phyloP scores from a whole-genome alignment of 2,113 vertebrate genomes.

The Dermatemys mawii region DNA sequence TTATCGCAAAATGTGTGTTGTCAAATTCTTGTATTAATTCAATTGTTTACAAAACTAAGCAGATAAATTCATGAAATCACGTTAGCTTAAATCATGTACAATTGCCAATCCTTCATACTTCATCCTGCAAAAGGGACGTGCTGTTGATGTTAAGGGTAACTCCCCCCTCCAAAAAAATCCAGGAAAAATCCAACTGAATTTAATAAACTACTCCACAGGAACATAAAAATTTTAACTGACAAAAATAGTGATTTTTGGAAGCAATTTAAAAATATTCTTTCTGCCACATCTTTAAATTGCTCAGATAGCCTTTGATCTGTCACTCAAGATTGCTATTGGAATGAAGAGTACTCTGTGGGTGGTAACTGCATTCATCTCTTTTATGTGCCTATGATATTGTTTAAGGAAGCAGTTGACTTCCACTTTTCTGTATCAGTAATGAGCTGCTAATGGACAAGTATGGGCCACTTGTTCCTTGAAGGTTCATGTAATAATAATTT shows the following conservation, averaged over 20 bases:
- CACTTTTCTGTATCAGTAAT: neutral
- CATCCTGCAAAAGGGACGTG: neutral
- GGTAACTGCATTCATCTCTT: neutral
- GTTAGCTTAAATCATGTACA: neutral
- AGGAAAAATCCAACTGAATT: neutral
- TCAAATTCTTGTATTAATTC: too few species aligned
- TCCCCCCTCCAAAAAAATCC: neutral
- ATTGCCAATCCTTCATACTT: neutral
- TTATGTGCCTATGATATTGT: neutral
- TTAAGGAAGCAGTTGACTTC: neutral
- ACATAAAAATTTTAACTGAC: neutral
- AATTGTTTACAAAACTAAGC: too few species aligned
- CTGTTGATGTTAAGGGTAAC: neutral
- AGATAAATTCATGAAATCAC: too few species aligned
- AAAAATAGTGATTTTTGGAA: neutral
- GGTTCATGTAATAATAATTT: neutral
- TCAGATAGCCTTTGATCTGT: neutral
- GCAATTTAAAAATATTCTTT: neutral
- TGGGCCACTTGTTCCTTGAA: neutral
- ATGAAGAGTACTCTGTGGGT: neutral
- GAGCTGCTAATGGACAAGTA: neutral
- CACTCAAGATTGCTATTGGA: neutral
- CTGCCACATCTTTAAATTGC: neutral
- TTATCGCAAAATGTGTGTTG: too few species aligned
- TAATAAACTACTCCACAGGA: neutral